phyloP scores from a whole-genome alignment of 2,888 invertebrate species.

The Dynastes tityus region DNA sequence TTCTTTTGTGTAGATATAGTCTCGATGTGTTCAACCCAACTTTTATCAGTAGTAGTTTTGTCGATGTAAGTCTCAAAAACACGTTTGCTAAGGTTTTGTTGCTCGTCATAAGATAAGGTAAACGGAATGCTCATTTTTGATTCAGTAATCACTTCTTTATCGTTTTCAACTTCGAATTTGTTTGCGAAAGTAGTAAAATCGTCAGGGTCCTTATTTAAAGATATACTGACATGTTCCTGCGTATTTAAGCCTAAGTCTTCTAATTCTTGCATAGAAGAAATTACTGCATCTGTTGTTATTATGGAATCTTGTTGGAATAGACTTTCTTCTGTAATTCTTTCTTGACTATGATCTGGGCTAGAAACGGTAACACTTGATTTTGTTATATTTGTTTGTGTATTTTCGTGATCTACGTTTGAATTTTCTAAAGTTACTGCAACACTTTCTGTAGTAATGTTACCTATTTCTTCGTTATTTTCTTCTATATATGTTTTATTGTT shows the following conservation, averaged over 20 bases:
- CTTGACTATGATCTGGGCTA: not conserved
- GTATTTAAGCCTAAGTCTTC: slow-evolving; percentile 9
- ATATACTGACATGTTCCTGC: not conserved
- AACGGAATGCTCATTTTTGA: slow-evolving; percentile 11
- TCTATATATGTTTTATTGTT: not conserved
- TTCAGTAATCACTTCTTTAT: not conserved
- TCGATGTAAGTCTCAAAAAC: slow-evolving; percentile 24
- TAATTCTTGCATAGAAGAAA: slow-evolving; percentile 33
- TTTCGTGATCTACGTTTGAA: not conserved
- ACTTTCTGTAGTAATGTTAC: not conserved
- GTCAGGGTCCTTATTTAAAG: not conserved
- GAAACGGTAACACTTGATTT: not conserved
- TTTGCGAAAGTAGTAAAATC: slow-evolving; percentile 3
- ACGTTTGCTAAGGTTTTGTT: slow-evolving; percentile 1
- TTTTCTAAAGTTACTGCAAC: not conserved
- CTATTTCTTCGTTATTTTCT: slow-evolving; percentile 13
- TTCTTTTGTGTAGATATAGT: not conserved
- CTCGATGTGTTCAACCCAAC: not conserved
- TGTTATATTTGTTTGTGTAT: not conserved
- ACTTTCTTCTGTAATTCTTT: slow-evolving; percentile 5
- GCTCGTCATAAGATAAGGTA: not conserved
- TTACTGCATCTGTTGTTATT: slow-evolving; percentile 20
- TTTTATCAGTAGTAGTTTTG: slow-evolving; percentile 2
- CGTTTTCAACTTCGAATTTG: not conserved
- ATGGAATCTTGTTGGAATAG: slow-evolving; percentile 13